phyloP scores from a whole-genome alignment of 1,140 invertebrate species.

The Neodiprion virginianus region DNA sequence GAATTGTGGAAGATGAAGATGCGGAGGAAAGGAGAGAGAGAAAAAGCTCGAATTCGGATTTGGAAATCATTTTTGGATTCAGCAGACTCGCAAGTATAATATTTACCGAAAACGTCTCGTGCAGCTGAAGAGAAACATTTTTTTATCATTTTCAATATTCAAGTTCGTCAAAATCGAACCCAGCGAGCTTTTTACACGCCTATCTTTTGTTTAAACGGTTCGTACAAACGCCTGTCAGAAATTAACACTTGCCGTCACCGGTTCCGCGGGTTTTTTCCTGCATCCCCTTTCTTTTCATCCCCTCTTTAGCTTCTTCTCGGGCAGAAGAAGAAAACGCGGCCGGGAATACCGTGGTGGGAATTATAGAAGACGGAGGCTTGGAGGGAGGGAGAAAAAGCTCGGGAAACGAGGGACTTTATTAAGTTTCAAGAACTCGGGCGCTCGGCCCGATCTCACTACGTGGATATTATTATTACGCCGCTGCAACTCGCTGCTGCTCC shows the following conservation, averaged over 20 bases:
- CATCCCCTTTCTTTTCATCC: no score
- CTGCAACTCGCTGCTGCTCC: background rate
- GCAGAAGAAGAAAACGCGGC: conserved; percentile 15
- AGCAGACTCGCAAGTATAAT: no score
- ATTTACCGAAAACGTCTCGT: conserved; percentile 2
- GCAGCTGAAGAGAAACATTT: conserved; percentile 5
- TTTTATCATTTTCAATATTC: background rate
- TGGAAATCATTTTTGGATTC: no score
- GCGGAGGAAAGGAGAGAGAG: no score
- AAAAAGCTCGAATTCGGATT: background rate
- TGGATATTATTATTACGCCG: background rate
- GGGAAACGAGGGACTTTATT: background rate
- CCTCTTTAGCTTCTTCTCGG: conserved; percentile 23
- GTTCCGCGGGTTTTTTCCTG: no score
- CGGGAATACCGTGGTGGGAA: conserved; percentile 29
- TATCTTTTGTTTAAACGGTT: background rate
- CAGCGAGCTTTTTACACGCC: background rate
- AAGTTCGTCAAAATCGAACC: no score
- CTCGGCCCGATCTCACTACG: background rate
- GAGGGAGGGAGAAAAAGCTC: background rate
- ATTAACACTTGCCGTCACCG: no score
- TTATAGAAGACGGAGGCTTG: conserved; percentile 17
- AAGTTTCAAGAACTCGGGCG: background rate
- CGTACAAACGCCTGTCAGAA: background rate
- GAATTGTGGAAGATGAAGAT: no score